Evolutionary conservation across 2,113 vertebrate species (phyloP).

Genomic region (Ammodramus savannarum): DNA sequence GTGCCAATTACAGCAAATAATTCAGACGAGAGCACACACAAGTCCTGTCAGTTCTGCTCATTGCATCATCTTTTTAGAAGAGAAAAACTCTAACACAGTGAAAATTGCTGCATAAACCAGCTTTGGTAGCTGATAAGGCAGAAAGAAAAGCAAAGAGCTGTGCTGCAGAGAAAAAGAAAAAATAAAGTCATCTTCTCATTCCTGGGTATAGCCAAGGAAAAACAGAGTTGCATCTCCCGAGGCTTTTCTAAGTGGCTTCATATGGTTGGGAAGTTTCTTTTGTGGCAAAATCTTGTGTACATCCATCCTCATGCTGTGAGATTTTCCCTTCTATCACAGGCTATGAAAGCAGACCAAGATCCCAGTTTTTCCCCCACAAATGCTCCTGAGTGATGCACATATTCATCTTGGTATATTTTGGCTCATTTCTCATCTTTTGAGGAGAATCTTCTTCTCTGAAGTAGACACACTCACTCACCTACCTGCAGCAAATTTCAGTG

Average conservation of each 20-base stretch:
- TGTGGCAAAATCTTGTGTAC: neutral
- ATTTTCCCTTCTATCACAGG: neutral
- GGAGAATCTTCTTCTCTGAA: neutral
- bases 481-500: neutral
- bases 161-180: neutral
- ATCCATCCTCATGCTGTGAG: neutral
- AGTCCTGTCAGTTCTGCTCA: slow-evolving; percentile 6
- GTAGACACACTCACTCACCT: neutral
- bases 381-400: neutral
- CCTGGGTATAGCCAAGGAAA: neutral
- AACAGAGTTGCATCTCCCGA: neutral
- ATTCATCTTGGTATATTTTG: neutral
- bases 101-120: slow-evolving; percentile 1
- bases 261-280: neutral
- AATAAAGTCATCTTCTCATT: neutral
- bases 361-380: neutral
- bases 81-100: neutral
- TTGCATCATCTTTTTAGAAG: slow-evolving; percentile 3
- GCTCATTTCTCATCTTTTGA: neutral
- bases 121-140: neutral
- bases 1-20: slow-evolving; percentile 13
- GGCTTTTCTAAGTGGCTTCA: neutral
- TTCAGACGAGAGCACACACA: slow-evolving; percentile 8
- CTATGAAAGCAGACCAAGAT: neutral
- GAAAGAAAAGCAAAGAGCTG: neutral